Conservation (phyloP, 2,888 invertebrate genomes). For the Epistrophella euchroma region DNA sequence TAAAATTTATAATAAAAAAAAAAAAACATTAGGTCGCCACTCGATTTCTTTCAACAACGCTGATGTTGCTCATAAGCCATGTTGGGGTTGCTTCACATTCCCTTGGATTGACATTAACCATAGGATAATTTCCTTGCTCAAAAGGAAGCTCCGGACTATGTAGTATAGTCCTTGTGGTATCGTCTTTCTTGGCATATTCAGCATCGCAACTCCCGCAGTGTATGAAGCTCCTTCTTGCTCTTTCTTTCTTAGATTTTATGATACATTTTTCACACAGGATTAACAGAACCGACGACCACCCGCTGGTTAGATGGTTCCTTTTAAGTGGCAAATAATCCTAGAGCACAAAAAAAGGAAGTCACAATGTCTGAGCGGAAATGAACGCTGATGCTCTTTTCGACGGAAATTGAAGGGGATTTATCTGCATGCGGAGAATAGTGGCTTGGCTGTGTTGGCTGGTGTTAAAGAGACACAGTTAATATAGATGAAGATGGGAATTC, state of each 20-base stretch:
- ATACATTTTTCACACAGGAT: conserved; percentile 75
- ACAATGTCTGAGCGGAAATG: conserved; percentile 76
- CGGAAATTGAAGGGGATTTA: conserved; percentile 75
- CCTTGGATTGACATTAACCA: conserved; percentile 71
- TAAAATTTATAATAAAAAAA: conserved; percentile 9
- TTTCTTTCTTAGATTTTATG: conserved; percentile 62
- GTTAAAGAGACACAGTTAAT: conserved; percentile 21
- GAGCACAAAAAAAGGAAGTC: conserved; percentile 74
- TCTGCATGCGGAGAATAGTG: conserved; percentile 63
- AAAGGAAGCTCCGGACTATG: conserved; percentile 62
- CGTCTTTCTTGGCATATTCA: conserved; percentile 23
- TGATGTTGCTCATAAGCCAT: conserved; percentile 26
- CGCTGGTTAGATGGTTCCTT: conserved; percentile 73
- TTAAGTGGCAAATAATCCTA: conserved; percentile 76
- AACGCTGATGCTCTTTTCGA: conserved; percentile 74
- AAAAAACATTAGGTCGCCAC: neutral
- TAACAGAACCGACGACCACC: conserved; percentile 73
- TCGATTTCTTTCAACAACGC: neutral
- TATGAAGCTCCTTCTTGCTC: neutral
- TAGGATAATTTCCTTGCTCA: conserved; percentile 74
- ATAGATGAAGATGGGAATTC: conserved; percentile 9
- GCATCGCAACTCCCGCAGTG: conserved; percentile 14
- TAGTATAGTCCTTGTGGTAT: conserved; percentile 29
- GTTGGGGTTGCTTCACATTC: conserved; percentile 61
- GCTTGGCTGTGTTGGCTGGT: conserved; percentile 18